Base-by-base conservation (phyloP, 2,113 vertebrate genomes). In the Rhea americana region DNA sequence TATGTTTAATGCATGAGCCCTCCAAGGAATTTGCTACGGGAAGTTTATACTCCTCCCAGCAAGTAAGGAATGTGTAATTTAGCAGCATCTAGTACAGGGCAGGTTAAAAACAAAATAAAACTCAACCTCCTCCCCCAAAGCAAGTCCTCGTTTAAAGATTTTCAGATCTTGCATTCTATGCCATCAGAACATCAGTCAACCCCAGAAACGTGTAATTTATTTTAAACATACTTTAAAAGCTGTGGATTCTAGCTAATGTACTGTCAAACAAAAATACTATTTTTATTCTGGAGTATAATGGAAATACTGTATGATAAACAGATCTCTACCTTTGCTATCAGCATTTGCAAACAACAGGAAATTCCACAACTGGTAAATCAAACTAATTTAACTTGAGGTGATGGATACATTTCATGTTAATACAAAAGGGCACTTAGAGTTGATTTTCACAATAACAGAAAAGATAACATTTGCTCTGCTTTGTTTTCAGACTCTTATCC, bases 401-500 rank as follows among this genome's bases (percentile, higher is more conserved):
- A 91, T 79, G 82, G 90, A 70, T 82, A 63, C 75, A 51, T 94
- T 96, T 93, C 85, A 71, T 89, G 96, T 91, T 78, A 93, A 97
- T 87, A 92, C 96, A 94, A 92, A 92, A 91, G 91, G 94, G 45
- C 66, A 93, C 62, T 77, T 68, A 43, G 74, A 92, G 55, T 50
- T 77, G 56, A 47, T 82, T 93, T 96, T 87, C 51, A 92, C 41
- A 94, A 92, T 84, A 87, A 96, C 93, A 47, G 77, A 86, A 93
- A 90, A 89, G 88, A 97, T 97, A 97, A 96, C 90, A 93, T 92
- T 91, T 82, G 87, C 83, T 89, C 91, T 86, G 91, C 93, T 97
- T 98, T 98, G 96, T 98, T 98, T 97, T 89, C 93, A 3, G 11
- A 83, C 68, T 58, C 87, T 82, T 85, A 92, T 90, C 86, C 94